phyloP scores from a whole-genome alignment of 23 tunicate genomes.

The Ascidia mentula region DNA sequence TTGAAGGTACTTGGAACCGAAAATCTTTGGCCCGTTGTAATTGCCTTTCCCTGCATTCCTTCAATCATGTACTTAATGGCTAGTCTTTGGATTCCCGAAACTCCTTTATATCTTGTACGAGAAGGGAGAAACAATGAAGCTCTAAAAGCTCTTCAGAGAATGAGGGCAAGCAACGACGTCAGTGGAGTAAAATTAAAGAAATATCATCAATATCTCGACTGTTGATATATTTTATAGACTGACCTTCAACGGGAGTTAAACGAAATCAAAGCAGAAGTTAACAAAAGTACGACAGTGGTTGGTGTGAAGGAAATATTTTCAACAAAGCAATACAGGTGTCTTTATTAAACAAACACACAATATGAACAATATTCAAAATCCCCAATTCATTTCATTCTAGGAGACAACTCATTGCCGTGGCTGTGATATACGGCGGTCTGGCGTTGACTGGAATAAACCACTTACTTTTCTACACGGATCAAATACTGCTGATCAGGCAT shows the following conservation, averaged over 20 bases:
- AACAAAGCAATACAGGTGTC: not conserved
- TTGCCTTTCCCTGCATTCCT: not conserved
- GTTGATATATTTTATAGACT: too few species aligned
- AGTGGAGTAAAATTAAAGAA: too few species aligned
- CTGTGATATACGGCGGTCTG: not conserved
- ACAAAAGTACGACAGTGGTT: not conserved
- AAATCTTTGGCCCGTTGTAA: not conserved
- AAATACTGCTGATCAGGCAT: not conserved
- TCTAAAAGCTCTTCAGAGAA: not conserved
- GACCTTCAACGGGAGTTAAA: not conserved
- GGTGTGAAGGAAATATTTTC: not conserved
- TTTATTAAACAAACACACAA: too few species aligned
- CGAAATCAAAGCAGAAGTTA: not conserved
- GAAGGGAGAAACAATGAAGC: not conserved
- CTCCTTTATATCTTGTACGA: constrained; percentile 6
- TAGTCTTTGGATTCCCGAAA: constrained; percentile 7
- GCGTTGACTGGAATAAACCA: not conserved
- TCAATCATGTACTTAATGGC: not conserved
- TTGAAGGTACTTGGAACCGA: not conserved
- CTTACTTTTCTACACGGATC: constrained; percentile 11
- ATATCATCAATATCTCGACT: too few species aligned
- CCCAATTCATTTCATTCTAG: too few species aligned
- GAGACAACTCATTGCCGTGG: constrained; percentile 4
- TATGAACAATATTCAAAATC: too few species aligned
- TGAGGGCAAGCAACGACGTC: not conserved